Evolutionary conservation across 2,888 invertebrate genomes (phyloP).

Genomic region (Habrosyne pyritoides): DNA sequence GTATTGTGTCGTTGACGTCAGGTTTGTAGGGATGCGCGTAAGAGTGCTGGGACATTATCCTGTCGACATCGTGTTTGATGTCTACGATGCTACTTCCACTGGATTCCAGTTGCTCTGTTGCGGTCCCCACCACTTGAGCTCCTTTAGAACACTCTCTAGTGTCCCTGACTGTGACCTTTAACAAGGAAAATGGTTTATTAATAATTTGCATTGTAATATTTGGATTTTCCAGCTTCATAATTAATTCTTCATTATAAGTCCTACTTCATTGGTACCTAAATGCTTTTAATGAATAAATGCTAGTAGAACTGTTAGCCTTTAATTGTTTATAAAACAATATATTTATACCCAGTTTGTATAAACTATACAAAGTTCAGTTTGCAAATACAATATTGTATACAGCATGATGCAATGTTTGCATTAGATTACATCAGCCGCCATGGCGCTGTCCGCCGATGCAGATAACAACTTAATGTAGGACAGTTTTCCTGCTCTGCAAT

Average conservation of each 20-base stretch:
- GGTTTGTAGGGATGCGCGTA: constrained; percentile 78
- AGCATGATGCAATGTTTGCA: constrained; percentile 16
- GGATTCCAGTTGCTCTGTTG: constrained; percentile 94
- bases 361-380: background rate
- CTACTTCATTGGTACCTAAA: no score
- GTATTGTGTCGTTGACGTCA: constrained; percentile 41
- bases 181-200: constrained; percentile 28
- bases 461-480: constrained; percentile 3
- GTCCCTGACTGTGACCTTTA: constrained; percentile 66
- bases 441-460: background rate
- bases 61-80: constrained; percentile 71
- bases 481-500: background rate
- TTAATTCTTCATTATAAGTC: no score
- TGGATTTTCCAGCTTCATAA: no score
- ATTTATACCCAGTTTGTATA: background rate
- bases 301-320: no score
- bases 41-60: constrained; percentile 78
- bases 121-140: constrained; percentile 93
- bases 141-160: constrained; percentile 72
- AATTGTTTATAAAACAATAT: background rate
- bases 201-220: constrained; percentile 8
- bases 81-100: constrained; percentile 83
- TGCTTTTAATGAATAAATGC: no score
- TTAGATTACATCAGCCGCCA: constrained; percentile 11
- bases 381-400: background rate